These are phyloP conservation scores for Neofelis nebulosa DNA, from an alignment of 2,113 vertebrate species.

Conservation along the genomic window DNA sequence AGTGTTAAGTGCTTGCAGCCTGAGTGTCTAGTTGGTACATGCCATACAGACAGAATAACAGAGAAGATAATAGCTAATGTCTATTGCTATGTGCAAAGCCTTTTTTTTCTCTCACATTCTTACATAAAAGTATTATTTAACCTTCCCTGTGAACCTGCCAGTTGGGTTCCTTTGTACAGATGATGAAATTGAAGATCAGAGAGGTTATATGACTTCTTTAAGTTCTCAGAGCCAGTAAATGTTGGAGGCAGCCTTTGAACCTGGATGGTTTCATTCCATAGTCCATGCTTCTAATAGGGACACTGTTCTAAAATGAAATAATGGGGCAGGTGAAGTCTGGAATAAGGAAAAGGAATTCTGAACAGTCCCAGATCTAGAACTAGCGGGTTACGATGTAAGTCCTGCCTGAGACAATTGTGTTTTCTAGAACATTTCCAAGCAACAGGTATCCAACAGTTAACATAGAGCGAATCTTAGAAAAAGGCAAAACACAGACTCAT, in stretches of 20 bases:
- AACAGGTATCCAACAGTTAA: conserved; percentile 12
- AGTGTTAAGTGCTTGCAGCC: neutral
- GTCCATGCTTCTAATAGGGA: neutral
- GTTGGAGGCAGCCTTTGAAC: neutral
- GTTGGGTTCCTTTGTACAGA: neutral
- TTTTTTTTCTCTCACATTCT: neutral
- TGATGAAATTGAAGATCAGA: neutral
- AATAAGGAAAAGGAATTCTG: neutral
- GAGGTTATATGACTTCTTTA: neutral
- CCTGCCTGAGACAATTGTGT: neutral
- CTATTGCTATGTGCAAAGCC: neutral
- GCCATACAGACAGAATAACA: neutral
- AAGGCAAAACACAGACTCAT: neutral
- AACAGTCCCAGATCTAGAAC: neutral
- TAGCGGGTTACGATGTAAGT: neutral
- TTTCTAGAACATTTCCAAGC: conserved; percentile 16
- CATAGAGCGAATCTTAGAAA: neutral
- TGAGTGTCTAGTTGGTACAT: too few species aligned
- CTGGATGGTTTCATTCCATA: neutral
- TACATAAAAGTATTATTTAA: neutral
- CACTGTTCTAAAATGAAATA: conserved; percentile 31
- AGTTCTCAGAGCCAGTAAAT: neutral
- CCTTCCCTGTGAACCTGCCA: neutral
- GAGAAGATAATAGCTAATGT: neutral
- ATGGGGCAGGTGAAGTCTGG: neutral